Evolutionary conservation across 2,113 vertebrate genomes (phyloP), one percentile per base, ranked within the genome.

Genomic region (Mustela nigripes): DNA sequence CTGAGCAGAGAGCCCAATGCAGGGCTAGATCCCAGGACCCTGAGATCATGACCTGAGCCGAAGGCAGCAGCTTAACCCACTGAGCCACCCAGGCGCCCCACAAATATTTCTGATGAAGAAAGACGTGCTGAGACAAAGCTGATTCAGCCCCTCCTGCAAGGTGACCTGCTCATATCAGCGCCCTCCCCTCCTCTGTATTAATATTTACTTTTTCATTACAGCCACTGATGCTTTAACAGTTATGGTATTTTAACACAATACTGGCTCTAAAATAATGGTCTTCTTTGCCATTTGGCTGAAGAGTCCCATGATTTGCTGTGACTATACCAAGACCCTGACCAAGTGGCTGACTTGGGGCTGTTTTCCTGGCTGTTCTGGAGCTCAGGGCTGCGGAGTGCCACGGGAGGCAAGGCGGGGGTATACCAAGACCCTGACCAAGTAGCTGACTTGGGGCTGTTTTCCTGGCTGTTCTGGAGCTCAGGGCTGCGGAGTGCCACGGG

Each of bases 151-250:
- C 78, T 76, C 2, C 36, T 92, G 76, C 53, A 89, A 89, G 84
- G 24, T 3, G 2, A 92, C 93, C 89, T 96, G 76, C 24, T 58
- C 48, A 58, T 78, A 28, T 39, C 48, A 9, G 36, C 15, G 71
- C 65, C 60, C 31, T 88, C 83, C 78, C 58, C 95, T 63, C 18
- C 60, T 87, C 94, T 80, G 88, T 88, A 65, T 79, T 84, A 93
- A 36, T 87, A 92, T 94, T 96, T 94, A 83, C 58, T 58, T 94
- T 87, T 81, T 89, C 80, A 97, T 86, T 91, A 76, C 78, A 62
- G 89, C 11, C 74, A 71, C 33, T 36, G n/a, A 74, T 89, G 88
- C 48, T 89, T 69, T 92, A 97, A 90, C 65, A 69, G 87, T 73
- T 7, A 65, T 0, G 65, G 12, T 39, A 60, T 71, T 88, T 74